A percentile compares a stretch with the other conserved stretches of the same genome.
Evolutionary conservation across 2,888 invertebrate genomes (phyloP).

Genomic region (Nyleta sp.): DNA sequence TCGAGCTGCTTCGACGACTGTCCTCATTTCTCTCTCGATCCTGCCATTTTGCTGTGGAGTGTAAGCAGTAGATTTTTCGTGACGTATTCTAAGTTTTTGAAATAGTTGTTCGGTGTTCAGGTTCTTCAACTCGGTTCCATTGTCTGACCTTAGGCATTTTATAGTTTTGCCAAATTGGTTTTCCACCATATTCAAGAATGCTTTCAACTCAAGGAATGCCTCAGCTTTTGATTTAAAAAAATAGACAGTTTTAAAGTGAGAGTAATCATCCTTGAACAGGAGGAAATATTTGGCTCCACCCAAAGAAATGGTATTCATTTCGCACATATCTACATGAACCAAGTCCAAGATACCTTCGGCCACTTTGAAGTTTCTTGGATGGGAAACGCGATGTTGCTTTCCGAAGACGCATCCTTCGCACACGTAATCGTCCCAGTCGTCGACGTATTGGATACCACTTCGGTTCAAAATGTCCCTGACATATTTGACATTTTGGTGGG

Average conservation of each 20-base stretch:
- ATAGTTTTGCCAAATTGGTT: conserved; percentile 71
- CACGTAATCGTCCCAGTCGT: conserved; percentile 69
- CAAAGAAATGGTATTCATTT: conserved; percentile 62
- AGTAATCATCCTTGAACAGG: conserved; percentile 35
- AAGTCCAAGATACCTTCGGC: conserved; percentile 66
- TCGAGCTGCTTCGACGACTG: background rate
- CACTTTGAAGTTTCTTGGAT: conserved; percentile 49
- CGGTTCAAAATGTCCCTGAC: conserved; percentile 37
- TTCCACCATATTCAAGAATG: conserved; percentile 69
- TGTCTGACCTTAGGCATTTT: conserved; percentile 69
- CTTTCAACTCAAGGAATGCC: conserved; percentile 63
- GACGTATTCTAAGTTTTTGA: conserved; percentile 70
- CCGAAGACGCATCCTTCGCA: conserved; percentile 69
- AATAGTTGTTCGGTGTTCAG: conserved; percentile 60
- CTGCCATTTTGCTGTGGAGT: conserved; percentile 2
- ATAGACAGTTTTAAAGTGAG: conserved; percentile 70
- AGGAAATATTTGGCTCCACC: conserved; percentile 61
- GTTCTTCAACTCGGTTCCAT: conserved; percentile 73
- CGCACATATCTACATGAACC: conserved; percentile 70
- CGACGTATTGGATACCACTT: conserved; percentile 26
- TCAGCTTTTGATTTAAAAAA: conserved; percentile 70
- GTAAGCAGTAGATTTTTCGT: conserved; percentile 18
- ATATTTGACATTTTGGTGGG: conserved; percentile 70
- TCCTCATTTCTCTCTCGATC: background rate
- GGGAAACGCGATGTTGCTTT: conserved; percentile 67